phyloP scores from a whole-genome alignment of 1,140 invertebrate species.

The Aradophagus sp. region DNA sequence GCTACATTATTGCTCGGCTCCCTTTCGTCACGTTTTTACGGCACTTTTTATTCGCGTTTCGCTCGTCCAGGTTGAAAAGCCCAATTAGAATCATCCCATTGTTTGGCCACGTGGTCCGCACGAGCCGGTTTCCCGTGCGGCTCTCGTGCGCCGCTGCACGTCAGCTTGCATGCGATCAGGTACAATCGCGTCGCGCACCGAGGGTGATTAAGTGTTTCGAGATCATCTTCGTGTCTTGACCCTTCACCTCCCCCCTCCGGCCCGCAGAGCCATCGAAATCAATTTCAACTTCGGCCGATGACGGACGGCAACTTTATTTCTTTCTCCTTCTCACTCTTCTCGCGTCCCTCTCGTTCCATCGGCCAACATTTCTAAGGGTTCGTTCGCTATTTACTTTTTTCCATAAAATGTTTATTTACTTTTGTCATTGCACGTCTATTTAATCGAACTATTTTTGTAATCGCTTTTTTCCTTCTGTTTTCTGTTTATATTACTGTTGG shows the following conservation, averaged over 20 bases:
- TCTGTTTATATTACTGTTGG: too few relatives aligned
- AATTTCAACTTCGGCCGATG: conserved; percentile 12
- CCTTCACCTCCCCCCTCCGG: conserved; percentile 4
- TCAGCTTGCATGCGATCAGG: conserved; percentile 50
- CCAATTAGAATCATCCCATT: conserved; percentile 67
- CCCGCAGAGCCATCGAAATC: conserved; percentile 20
- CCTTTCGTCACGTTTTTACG: conserved; percentile 59
- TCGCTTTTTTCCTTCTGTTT: too few relatives aligned
- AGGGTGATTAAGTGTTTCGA: conserved; percentile 37
- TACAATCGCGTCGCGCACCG: conserved; percentile 35
- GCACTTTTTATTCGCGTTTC: conserved; percentile 43
- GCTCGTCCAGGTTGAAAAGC: conserved; percentile 50
- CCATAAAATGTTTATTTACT: too few relatives aligned
- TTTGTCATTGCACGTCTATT: too few relatives aligned
- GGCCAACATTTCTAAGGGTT: too few relatives aligned
- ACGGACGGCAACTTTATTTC: too few relatives aligned
- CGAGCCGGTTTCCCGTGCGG: too few relatives aligned
- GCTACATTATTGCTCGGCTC: conserved; percentile 43
- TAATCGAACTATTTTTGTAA: too few relatives aligned
- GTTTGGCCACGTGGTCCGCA: conserved; percentile 65
- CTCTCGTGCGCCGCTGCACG: conserved; percentile 39
- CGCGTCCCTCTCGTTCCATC: too few relatives aligned
- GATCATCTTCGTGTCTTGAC: conserved; percentile 39
- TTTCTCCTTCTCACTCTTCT: too few relatives aligned
- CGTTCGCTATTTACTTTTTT: too few relatives aligned